Base-by-base conservation (phyloP, 2,797 vertebrate species). In the Lithobates pipiens region DNA sequence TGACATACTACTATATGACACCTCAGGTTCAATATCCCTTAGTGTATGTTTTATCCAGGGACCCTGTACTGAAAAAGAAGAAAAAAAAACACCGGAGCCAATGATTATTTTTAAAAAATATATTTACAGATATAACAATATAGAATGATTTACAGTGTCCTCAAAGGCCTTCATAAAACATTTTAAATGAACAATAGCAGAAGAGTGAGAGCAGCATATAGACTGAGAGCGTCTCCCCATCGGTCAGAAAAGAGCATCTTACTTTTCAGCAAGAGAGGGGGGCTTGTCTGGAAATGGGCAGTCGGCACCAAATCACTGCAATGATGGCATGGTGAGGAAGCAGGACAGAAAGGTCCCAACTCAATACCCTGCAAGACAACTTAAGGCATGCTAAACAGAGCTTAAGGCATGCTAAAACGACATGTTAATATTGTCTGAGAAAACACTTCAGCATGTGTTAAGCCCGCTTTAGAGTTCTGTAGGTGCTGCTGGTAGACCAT, bases 91-190 rank as follows among this genome's bases (percentile, higher is more conserved):
- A 54, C 39, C 16, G 25, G 23, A 67, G 23, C 39, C 25, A 39
- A 27, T 9, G 3, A n/a, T 25, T 82, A 76, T 76, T 76, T 80
- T 85, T 85, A 81, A 85, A 85, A 85, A 85, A 85, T 85, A 81
- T 85, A 85, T 85, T 85, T 85, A 85, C 84, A 85, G 69, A 74
- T 76, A 80, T 85, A 81, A 85, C 84, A 85, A 85, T 85, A 76
- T 80, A 85, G 75, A 85, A 85, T 79, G 77, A 80, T 85, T 85
- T 85, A 85, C 84, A 85, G 76, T 80, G 71, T 80, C 71, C 72
- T 80, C 44, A 68, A 85, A 79, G 77, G 83, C 77, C 84, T 80
- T 76, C 61, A 85, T 80, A 80, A 79, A 75, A 68, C 42, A 36
- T 23, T 77, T 65, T 67, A 54, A 80, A 80, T 75, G 70, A 80